Percentiles rank a stretch among this genome's conserved stretches.
Conservation (phyloP, 2,888 invertebrate genomes). For the Ptychoptera albimana region DNA sequence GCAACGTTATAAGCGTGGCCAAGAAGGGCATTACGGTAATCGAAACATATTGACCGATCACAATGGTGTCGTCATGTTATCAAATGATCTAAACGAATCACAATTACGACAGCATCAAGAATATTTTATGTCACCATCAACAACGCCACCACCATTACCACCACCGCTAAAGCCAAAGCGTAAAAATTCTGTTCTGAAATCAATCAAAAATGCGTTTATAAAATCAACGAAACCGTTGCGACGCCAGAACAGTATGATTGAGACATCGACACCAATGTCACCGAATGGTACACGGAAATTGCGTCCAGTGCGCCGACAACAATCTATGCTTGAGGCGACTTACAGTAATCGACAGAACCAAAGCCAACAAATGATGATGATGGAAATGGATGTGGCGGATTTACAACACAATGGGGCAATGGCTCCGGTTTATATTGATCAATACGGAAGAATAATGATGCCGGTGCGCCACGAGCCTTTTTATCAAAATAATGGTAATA, state of each 20-base stretch:
- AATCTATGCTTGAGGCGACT: constrained; percentile 28
- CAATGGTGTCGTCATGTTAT: background rate
- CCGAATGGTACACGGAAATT: too few relatives aligned
- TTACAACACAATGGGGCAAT: too few relatives aligned
- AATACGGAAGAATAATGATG: background rate
- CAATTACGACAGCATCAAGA: constrained; percentile 13
- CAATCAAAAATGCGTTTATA: constrained; percentile 27
- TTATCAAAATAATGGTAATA: constrained; percentile 9
- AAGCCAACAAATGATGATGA: constrained; percentile 1
- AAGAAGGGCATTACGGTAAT: too few relatives aligned
- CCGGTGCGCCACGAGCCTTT: constrained; percentile 10
- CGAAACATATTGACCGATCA: too few relatives aligned
- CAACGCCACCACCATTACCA: constrained; percentile 21
- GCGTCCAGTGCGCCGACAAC: constrained; percentile 22
- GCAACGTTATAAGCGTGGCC: constrained; percentile 3
- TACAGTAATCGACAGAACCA: constrained; percentile 11
- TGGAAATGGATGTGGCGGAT: too few relatives aligned
- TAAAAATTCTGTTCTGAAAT: constrained; percentile 26
- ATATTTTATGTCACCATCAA: constrained; percentile 7
- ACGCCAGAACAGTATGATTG: constrained; percentile 30
- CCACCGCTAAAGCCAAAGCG: constrained; percentile 27
- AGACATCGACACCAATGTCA: constrained; percentile 8
- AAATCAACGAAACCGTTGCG: constrained; percentile 26
- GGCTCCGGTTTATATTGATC: background rate
- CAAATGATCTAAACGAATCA: constrained; percentile 8